These are phyloP conservation scores for Sarcophaga bullata DNA, from an alignment of 1,140 invertebrate genomes.

Conservation along the genomic window DNA sequence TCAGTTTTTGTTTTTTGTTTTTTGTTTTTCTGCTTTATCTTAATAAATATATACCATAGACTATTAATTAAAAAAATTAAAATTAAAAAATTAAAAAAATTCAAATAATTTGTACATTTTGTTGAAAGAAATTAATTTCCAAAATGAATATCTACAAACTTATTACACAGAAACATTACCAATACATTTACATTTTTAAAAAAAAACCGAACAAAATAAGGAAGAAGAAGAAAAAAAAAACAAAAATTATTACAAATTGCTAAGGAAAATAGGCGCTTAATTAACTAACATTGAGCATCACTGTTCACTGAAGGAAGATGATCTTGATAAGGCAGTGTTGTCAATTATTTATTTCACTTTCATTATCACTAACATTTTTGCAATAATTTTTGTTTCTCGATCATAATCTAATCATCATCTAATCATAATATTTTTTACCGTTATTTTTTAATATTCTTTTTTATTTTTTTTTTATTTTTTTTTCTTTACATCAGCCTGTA, in stretches of 20 bases:
- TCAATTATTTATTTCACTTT: too few species aligned
- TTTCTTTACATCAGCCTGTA: conserved; percentile 11
- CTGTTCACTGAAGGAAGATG: too few species aligned
- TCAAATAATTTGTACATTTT: neutral
- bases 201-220: too few species aligned
- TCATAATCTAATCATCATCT: neutral
- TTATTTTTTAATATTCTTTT: neutral
- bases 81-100: neutral
- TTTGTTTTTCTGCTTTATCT: neutral
- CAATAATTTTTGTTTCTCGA: too few species aligned
- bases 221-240: neutral
- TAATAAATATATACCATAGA: neutral
- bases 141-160: neutral
- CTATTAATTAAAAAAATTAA: neutral
- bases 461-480: conserved; percentile 1
- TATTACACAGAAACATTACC: neutral
- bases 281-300: too few species aligned
- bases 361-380: too few species aligned
- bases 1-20: neutral
- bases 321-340: too few species aligned
- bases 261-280: neutral
- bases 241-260: conserved; percentile 8
- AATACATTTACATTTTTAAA: neutral
- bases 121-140: neutral
- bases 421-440: too few species aligned